A percentile compares a stretch with the other conserved stretches of the same genome.
Conservation (phyloP, 1,140 invertebrate genomes). For the Camponotus pennsylvanicus region DNA sequence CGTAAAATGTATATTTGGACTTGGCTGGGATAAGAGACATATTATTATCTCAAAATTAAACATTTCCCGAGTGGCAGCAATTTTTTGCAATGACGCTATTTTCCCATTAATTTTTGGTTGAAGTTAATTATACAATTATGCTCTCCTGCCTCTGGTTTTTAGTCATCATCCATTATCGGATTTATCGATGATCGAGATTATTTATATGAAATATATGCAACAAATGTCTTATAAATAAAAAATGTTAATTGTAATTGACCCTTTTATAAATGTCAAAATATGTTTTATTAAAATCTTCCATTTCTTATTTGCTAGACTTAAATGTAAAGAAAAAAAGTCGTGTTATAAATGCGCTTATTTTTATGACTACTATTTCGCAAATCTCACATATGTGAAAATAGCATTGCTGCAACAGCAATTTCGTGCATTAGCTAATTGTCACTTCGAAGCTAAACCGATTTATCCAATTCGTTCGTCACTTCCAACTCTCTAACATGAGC, state of each 20-base stretch:
- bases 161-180: too few species aligned
- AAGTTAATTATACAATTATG: too few species aligned
- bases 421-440: constrained; percentile 57
- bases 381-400: neutral
- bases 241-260: neutral
- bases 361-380: neutral
- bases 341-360: neutral
- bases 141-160: too few species aligned
- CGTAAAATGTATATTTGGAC: neutral
- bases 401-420: neutral
- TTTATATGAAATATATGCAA: too few species aligned
- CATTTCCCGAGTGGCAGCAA: too few species aligned
- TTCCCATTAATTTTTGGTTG: too few species aligned
- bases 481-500: constrained; percentile 46
- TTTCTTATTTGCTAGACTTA: neutral
- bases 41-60: too few species aligned
- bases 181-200: too few species aligned
- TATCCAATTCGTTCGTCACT: constrained; percentile 66
- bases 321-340: neutral
- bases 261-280: neutral
- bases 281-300: neutral
- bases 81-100: too few species aligned
- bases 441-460: constrained; percentile 15
- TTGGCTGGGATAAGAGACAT: too few species aligned
- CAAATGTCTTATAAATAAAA: too few species aligned